Base-by-base conservation (phyloP, 2,888 invertebrate genomes). In the Drosophila pseudotalamancana region DNA sequence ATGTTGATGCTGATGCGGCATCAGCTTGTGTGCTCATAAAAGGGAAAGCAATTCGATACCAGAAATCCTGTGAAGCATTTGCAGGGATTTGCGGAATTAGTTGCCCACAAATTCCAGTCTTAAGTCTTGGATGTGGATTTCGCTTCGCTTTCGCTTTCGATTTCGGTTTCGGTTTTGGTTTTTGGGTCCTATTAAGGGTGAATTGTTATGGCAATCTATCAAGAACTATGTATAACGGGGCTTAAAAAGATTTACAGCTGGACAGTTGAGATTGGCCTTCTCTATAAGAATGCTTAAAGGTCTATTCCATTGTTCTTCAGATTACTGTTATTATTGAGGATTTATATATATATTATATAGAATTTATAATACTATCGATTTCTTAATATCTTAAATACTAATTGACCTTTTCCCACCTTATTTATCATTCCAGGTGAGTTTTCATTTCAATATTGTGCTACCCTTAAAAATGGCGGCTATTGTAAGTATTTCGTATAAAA, bases 81-180 rank as follows among this genome's bases (percentile, higher is more conserved):
- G 77, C 77, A 70, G 72, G 80, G 80, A 77, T 85, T 81, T 85
- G 62, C 48, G 79, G 82, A 54, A 76, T 81, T 81, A 81, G 78
- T 75, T 57, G 65, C 21, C 31, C 62, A 62, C 62, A 66, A 61
- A 72, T 57, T 67, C 21, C n/a, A n/a, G n/a, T n/a, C n/a, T n/a
- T n/a, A n/a, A 42, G 67, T 48, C 46, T 51, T 42, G 29, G 53
- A 27, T 43, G 18, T 31, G 11, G 19, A 32, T 46, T 35, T 19
- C 8, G 35, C 6, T n/a, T 40, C 27, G 16, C 1, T 8, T 18
- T 39, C 19, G 4, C 31, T 39, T 9, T 37, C 19, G 11, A 18
- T 49, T 8, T 23, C 2, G 35, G 49, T 11, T 49, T 49, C 5
- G 27, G 14, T 48, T 46, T 37, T 12, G 12, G 46, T 45, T 45